Evolutionary conservation across 2,797 vertebrate genomes (phyloP).

Genomic region (Mionectes olivaceus): DNA sequence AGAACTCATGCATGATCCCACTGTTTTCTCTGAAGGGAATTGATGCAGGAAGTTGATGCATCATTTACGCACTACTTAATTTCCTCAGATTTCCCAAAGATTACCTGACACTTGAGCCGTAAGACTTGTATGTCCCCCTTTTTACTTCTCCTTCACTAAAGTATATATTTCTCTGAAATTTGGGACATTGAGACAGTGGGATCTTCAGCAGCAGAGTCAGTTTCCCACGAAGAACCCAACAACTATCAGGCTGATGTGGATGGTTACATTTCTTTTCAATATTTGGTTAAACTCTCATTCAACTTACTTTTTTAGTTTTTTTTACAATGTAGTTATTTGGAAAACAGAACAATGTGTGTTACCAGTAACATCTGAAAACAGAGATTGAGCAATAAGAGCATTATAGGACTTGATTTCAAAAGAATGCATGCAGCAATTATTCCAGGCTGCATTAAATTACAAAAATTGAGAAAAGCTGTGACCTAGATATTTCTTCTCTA

Average conservation of each 20-base stretch:
- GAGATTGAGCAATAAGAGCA: slow-evolving; percentile 42
- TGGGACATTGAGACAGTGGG: background rate
- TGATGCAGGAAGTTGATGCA: background rate
- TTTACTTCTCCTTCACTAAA: background rate
- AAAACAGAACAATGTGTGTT: slow-evolving; percentile 41
- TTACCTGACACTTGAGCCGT: background rate
- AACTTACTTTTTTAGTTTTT: slow-evolving; percentile 41
- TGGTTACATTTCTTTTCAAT: slow-evolving; percentile 12
- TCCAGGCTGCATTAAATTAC: slow-evolving; percentile 73
- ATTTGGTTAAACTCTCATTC: slow-evolving; percentile 66
- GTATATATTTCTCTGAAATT: background rate
- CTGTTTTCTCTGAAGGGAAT: background rate
- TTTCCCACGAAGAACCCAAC: background rate
- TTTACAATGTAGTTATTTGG: slow-evolving; percentile 49
- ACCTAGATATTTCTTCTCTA: slow-evolving; percentile 61
- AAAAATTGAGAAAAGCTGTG: slow-evolving; percentile 78
- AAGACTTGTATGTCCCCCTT: background rate
- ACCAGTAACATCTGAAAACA: slow-evolving; percentile 62
- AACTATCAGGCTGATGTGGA: background rate
- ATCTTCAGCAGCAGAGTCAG: slow-evolving; percentile 1
- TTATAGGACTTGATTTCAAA: slow-evolving; percentile 66
- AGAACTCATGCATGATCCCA: background rate
- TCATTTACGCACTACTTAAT: background rate
- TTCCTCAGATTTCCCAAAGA: background rate
- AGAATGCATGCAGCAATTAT: slow-evolving; percentile 69